Base-by-base conservation (phyloP, 2,888 invertebrate species). In the Drosophila picticornis region DNA sequence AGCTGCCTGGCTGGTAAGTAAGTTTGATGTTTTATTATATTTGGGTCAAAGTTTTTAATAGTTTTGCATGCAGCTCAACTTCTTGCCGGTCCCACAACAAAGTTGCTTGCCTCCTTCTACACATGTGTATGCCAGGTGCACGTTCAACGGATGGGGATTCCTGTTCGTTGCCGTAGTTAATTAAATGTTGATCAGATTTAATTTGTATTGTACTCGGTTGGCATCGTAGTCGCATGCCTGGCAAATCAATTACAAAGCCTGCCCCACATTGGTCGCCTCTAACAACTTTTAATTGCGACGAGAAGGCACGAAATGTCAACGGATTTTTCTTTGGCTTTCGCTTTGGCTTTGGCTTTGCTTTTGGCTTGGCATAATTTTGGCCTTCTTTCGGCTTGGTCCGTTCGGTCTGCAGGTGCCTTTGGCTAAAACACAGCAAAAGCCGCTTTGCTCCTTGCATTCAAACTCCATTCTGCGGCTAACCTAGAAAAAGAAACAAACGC, bases 31-130 rank as follows among this genome's bases (percentile, higher is more conserved):
- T 86, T 86, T 86, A 80, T 90, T 88, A 80, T 81, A 88, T 87
- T 88, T 90, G 48, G 90, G 87, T 88, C 89, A 87, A 86, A 90
- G 87, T 90, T 90, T 85, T 77, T 83, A 88, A 88, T 87, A 87
- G 90, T 79, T 83, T 71, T 75, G 69, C 79, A 78, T 79, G 75
- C 67, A 77, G 70, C 69, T 60, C 38, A 79, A 79, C 62, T 79
- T 79, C 72, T 72, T 67, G 65, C 43, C 64, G 53, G 36, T 31
- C 32, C 55, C 64, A 55, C 64, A 79, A 70, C 71, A 79, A 68
- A 69, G 72, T 69, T 56, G 65, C 55, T 62, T 83, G 64, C 63
- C 72, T 70, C 29, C 48, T 25, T n/a, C 53, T 29, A 46, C 34
- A 53, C 63, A 79, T 63, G 63, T 67, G 56, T 43, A 27, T 77